These are phyloP conservation scores for Halocynthia aurantium DNA, from an alignment of 23 tunicate species.

Conservation along the genomic window DNA sequence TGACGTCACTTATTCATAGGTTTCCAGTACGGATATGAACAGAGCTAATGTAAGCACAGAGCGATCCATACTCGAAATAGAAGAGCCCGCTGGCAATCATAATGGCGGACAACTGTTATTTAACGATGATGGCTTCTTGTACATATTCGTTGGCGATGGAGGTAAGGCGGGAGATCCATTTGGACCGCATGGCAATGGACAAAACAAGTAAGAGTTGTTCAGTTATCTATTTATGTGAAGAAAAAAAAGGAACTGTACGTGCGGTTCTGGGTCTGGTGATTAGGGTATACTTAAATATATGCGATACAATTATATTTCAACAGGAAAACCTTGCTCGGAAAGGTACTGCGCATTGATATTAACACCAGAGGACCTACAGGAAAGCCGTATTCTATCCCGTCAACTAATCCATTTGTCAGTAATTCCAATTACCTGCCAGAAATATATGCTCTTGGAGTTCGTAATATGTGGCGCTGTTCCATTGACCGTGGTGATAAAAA, in stretches of 20 bases:
- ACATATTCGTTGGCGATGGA: slow-evolving; percentile 85
- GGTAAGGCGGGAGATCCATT: slow-evolving; percentile 77
- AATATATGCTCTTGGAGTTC: slow-evolving; percentile 76
- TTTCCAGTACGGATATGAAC: slow-evolving; percentile 48
- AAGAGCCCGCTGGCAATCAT: slow-evolving; percentile 59
- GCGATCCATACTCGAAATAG: slow-evolving; percentile 38
- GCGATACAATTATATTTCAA: neutral
- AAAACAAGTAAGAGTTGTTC: slow-evolving; percentile 46
- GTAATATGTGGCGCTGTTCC: slow-evolving; percentile 88
- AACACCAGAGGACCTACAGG: slow-evolving; percentile 18
- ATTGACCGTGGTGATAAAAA: slow-evolving; percentile 59
- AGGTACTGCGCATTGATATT: slow-evolving; percentile 78
- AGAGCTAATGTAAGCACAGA: slow-evolving; percentile 38
- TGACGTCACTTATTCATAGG: slow-evolving; percentile 7
- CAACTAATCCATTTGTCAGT: slow-evolving; percentile 58
- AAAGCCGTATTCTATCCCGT: slow-evolving; percentile 45
- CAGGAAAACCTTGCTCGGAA: slow-evolving; percentile 52
- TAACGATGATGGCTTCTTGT: slow-evolving; percentile 37
- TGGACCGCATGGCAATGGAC: slow-evolving; percentile 35
- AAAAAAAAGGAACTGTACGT: no score
- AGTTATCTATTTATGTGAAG: no score
- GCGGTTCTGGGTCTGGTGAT: no score
- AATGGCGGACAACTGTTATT: slow-evolving; percentile 75
- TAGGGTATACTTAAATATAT: neutral
- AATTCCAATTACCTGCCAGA: slow-evolving; percentile 27